phyloP scores from a whole-genome alignment of 2,797 vertebrate species.

The Eleutherodactylus coqui region DNA sequence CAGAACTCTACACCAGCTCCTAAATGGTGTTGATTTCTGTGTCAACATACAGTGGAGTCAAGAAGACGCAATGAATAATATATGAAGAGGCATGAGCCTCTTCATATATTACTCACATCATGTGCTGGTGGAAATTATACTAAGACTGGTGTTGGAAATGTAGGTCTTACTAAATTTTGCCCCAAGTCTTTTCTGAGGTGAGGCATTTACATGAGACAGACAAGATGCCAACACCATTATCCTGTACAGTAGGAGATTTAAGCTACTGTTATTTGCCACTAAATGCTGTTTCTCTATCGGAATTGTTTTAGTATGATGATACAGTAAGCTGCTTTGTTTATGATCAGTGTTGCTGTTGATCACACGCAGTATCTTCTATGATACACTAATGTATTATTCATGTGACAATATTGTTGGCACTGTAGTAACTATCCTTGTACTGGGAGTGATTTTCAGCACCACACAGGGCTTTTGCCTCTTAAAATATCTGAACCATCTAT shows the following conservation, averaged over 20 bases:
- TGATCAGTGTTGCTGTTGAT: constrained; percentile 47
- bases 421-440: constrained; percentile 46
- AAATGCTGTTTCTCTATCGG: not conserved
- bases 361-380: constrained; percentile 42
- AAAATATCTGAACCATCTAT: constrained; percentile 57
- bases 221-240: not conserved
- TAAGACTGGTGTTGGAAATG: no score
- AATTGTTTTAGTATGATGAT: not conserved
- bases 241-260: not conserved
- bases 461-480: constrained; percentile 50
- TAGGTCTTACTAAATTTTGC: no score
- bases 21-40: no score
- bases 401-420: constrained; percentile 58
- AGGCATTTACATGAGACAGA: not conserved
- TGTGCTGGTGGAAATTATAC: no score
- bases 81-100: no score
- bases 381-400: constrained; percentile 62
- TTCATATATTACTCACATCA: no score
- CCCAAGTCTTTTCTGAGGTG: not conserved
- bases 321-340: constrained; percentile 51
- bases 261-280: not conserved
- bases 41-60: no score
- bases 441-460: constrained; percentile 54
- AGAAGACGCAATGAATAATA: no score
- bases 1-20: no score